A percentile compares a stretch with the other conserved stretches of the same genome.
These are phyloP conservation scores for Aphelocoma coerulescens DNA, from an alignment of 2,113 vertebrate genomes.

Conservation along the genomic window DNA sequence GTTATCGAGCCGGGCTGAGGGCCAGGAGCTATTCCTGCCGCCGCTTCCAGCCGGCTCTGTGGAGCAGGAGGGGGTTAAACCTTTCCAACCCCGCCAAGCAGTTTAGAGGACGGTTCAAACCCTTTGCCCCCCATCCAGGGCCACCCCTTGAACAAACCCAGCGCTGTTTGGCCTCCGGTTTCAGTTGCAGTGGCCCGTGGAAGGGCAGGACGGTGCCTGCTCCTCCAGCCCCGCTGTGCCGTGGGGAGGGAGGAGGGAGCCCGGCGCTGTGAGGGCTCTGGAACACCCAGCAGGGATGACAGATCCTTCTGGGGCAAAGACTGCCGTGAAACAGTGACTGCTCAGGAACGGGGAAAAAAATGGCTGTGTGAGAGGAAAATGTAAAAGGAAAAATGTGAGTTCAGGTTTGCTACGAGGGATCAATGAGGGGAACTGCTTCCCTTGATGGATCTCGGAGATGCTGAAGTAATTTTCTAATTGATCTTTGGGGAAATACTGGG, in stretches of 20 bases:
- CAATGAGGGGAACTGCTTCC: neutral
- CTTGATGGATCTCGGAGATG: neutral
- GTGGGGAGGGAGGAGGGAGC: neutral
- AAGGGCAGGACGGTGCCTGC: neutral
- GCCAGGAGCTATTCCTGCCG: neutral
- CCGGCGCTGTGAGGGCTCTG: neutral
- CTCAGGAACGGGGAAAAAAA: neutral
- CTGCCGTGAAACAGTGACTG: neutral
- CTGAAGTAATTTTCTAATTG: neutral
- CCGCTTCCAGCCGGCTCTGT: neutral
- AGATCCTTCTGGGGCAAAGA: constrained; percentile 1
- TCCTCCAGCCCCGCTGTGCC: neutral
- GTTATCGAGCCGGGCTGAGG: neutral
- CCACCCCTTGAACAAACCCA: neutral
- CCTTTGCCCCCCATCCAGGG: neutral
- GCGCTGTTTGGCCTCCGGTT: neutral
- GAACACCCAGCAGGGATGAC: neutral
- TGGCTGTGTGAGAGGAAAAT: neutral
- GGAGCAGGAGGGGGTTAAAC: neutral
- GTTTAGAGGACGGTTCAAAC: neutral
- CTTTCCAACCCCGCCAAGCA: neutral
- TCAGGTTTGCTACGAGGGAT: neutral
- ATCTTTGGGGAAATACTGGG: neutral
- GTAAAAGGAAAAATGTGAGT: neutral
- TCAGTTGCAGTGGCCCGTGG: neutral